These are phyloP conservation scores for Anguilla marmorata DNA, from an alignment of 2,797 vertebrate genomes.

Conservation along the genomic window DNA sequence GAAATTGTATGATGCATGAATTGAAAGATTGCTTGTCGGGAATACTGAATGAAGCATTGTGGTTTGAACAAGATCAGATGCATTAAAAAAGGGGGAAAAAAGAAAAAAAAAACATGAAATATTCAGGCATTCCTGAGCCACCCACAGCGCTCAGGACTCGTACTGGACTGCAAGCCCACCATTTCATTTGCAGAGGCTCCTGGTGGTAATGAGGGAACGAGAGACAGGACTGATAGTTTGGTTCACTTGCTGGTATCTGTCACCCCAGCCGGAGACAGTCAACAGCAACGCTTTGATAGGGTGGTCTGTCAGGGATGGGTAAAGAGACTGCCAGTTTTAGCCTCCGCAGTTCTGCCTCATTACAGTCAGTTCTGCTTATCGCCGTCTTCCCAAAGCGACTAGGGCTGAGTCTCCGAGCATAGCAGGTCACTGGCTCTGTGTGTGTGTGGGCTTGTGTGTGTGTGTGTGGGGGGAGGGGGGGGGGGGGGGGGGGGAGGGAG, in stretches of 20 bases:
- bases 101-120: not conserved
- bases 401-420: not conserved
- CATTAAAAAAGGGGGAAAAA: not conserved
- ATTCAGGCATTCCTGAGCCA: not conserved
- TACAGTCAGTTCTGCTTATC: not conserved
- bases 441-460: not conserved
- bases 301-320: not conserved
- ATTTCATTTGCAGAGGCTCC: not conserved
- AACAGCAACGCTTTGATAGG: conserved; percentile 19
- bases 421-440: conserved; percentile 18
- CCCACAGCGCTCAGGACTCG: not conserved
- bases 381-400: not conserved
- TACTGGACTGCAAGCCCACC: not conserved
- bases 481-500: too few species aligned
- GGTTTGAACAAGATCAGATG: not conserved
- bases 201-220: conserved; percentile 5
- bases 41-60: not conserved
- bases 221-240: conserved; percentile 11
- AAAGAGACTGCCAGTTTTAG: conserved; percentile 13
- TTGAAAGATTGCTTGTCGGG: not conserved
- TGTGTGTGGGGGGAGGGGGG: not conserved
- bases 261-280: conserved; percentile 13
- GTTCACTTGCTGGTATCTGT: not conserved
- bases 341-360: not conserved
- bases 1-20: not conserved